Percentiles rank a stretch among this genome's conserved stretches.
phyloP scores from a whole-genome alignment of 1,140 invertebrate genomes.

The Aleiodes sp. region DNA sequence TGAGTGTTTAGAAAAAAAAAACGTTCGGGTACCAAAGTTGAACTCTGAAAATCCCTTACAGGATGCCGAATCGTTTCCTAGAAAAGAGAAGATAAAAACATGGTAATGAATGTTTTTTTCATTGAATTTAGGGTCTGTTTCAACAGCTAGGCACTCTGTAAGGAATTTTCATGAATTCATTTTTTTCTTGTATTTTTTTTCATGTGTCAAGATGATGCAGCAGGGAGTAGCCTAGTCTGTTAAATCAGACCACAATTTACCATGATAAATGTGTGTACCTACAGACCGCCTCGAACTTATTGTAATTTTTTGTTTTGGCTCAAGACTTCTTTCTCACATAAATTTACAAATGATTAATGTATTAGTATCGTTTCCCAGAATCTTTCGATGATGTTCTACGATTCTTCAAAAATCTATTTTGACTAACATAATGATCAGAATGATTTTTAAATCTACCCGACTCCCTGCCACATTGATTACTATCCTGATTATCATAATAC shows the following conservation, averaged over 20 bases:
- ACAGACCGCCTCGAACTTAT: neutral
- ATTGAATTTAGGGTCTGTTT: conserved; percentile 44
- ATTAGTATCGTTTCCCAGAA: neutral
- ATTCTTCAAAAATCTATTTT: neutral
- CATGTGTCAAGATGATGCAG: conserved; percentile 28
- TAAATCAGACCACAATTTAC: conserved; percentile 39
- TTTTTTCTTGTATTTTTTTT: neutral
- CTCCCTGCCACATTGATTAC: conserved; percentile 40
- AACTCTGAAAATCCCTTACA: conserved; percentile 56
- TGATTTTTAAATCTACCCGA: neutral
- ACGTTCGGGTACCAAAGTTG: conserved; percentile 25
- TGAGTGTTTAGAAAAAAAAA: neutral
- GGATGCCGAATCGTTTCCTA: conserved; percentile 58
- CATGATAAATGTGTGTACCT: neutral
- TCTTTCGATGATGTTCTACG: conserved; percentile 1
- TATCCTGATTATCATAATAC: conserved; percentile 4
- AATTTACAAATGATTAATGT: neutral
- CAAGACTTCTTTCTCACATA: neutral
- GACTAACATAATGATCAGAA: neutral
- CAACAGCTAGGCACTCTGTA: conserved; percentile 54
- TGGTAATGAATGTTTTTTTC: conserved; percentile 1
- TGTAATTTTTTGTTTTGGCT: neutral
- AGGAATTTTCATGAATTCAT: conserved; percentile 43
- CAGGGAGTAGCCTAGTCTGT: conserved; percentile 51
- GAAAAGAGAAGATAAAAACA: conserved; percentile 48